Evolutionary conservation across 2,888 invertebrate genomes (phyloP), one percentile per base, ranked within the genome.

Genomic region (Criorhina ranunculi): DNA sequence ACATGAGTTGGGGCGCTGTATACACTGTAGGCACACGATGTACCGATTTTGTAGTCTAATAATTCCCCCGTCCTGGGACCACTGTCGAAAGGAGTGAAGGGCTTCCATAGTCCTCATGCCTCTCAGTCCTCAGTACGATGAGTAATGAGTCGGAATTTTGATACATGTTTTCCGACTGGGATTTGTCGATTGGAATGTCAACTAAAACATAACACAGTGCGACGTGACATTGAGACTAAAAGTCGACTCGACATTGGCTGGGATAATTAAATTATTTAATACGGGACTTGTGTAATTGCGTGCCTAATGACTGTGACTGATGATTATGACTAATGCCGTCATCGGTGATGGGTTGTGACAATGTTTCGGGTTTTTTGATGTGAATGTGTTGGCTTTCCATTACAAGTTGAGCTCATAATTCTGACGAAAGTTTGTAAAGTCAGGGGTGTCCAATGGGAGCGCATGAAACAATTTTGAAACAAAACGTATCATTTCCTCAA

Each of bases 191-290:
- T 70, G 51, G 51, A 76, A 46, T 75, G 64, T 17, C 37, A n/a
- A 49, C 64, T 55, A 40, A 57, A 53, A 66, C 37, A 46, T 37
- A 49, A 42, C 55, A 59, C 40, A 24, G 49, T 57, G 67, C 44
- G 60, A 69, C 51, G 60, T 73, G 80, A 75, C 59, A 69, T 69
- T 75, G 49, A 24, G 77, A 24, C 24, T 29, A 17, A 66, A 66
- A 60, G 37, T 51, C 33, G 49, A 77, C 40, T 57, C 49, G 6
- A 29, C 8, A 35, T n/a, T 40, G 44, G 40, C 46, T 40, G 66
- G 66, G 33, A 60, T 77, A 59, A 77, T 77, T 77, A 60, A 69
- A 77, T 76, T 59, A 67, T 67, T 77, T 60, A 59, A 73, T 46
- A 73, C 62, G 42, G 53, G 53, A 55, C 44, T 55, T 40, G 60